phyloP scores from a whole-genome alignment of 2,113 vertebrate genomes.

The Tursiops truncatus region DNA sequence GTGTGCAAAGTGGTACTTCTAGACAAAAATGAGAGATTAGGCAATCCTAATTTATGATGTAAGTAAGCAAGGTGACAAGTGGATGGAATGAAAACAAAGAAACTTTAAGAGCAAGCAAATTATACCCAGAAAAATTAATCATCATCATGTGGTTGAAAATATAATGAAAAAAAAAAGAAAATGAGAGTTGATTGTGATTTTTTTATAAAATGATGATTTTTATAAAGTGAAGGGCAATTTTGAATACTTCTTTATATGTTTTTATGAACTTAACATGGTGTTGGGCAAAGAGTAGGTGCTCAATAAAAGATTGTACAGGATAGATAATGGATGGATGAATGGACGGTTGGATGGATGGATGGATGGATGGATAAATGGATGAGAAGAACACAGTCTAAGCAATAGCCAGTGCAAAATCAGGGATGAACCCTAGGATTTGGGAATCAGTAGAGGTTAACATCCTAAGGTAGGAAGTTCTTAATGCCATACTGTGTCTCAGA shows the following conservation, averaged over 20 bases:
- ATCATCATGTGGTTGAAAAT: neutral
- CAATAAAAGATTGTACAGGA: neutral
- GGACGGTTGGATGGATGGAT: neutral
- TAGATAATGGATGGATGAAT: neutral
- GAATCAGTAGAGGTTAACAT: neutral
- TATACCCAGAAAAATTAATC: neutral
- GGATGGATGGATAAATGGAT: neutral
- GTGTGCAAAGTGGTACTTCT: neutral
- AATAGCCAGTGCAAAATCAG: neutral
- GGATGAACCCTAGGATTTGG: neutral
- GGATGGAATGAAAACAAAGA: neutral
- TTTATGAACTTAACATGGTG: neutral
- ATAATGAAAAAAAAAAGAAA: neutral
- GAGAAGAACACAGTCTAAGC: neutral
- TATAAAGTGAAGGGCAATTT: neutral
- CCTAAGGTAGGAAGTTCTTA: neutral
- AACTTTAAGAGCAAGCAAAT: neutral
- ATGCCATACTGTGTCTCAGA: neutral
- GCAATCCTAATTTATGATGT: neutral
- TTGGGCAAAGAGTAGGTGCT: neutral
- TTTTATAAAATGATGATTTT: neutral
- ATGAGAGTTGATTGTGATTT: neutral
- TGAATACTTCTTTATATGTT: neutral
- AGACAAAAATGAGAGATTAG: neutral
- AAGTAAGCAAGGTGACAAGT: neutral